Base-by-base conservation (phyloP, 2,888 invertebrate genomes). In the Watsonalla cultraria region DNA sequence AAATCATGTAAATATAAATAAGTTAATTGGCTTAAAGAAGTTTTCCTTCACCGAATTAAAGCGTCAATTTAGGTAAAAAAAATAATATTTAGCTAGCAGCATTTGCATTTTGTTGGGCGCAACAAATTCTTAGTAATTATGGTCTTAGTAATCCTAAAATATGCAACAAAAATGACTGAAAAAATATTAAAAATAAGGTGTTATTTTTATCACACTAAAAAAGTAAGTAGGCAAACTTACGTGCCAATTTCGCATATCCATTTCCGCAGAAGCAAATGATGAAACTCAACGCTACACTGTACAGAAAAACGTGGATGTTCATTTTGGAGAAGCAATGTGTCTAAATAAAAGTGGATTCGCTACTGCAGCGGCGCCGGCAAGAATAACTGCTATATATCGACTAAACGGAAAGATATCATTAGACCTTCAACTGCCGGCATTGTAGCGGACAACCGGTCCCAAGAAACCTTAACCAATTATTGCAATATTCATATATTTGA, bases 341-440 rank as follows among this genome's bases (percentile, higher is more conserved):
- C 64, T 72, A 76, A 74, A 68, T 72, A 76, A 70, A 70, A 62
- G 65, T 67, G 55, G 62, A 64, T 72, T 65, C 71, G 64, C 70
- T 70, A 82, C 78, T 80, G 75, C 66, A 65, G 54, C 45, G 55
- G 60, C 58, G 62, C 68, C 62, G 62, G 49, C 58, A 60, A 61
- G 75, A 69, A 67, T 74, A 73, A 74, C 83, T 62, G 76, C 74
- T 79, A 77, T 86, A 83, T 84, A 84, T 82, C 72, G 70, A 78
- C 76, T 75, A 79, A 77, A 71, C 72, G 76, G 67, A 74, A 74
- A 78, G 64, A 79, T 68, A 70, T 65, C 63, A 62, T 62, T 61
- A 72, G 72, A 65, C 84, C 81, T 84, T 83, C 80, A 72, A 56
- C 55, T 45, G 57, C 55, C 59, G 68, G 55, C 75, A 68, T 65